These are phyloP conservation scores for Sebastes nivosus DNA, from an alignment of 2,797 vertebrate species.

Conservation along the genomic window DNA sequence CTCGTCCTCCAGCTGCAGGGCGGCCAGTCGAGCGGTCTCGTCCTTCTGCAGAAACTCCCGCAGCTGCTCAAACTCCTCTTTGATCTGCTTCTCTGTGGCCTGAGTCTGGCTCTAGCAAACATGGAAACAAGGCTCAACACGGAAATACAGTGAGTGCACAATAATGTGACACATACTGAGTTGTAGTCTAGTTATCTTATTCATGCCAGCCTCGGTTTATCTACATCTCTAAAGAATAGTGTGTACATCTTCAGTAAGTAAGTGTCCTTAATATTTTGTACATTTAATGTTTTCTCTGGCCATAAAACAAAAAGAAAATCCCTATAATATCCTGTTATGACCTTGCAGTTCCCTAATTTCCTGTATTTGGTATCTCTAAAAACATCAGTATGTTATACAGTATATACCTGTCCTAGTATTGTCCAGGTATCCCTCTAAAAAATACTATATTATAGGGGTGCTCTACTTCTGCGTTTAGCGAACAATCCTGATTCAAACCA, in stretches of 20 bases:
- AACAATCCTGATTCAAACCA: not conserved
- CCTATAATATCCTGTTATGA: not conserved
- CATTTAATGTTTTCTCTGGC: not conserved
- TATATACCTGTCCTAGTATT: not conserved
- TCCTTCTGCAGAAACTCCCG: slow-evolving; percentile 76
- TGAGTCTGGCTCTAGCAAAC: slow-evolving; percentile 76
- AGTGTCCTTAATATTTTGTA: not conserved
- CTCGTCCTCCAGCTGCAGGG: slow-evolving; percentile 76
- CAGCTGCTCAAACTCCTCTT: slow-evolving; percentile 78
- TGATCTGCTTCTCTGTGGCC: slow-evolving; percentile 79
- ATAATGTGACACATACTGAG: not conserved
- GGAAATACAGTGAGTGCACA: not conserved
- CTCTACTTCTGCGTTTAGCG: not conserved
- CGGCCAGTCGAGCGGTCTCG: slow-evolving; percentile 65
- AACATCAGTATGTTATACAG: not conserved
- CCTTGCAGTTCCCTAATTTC: not conserved
- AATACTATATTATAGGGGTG: not conserved
- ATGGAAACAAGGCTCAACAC: not conserved
- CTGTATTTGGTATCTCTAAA: not conserved
- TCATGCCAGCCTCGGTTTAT: not conserved
- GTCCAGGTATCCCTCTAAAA: not conserved
- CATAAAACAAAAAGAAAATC: not conserved
- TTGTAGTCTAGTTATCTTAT: not conserved
- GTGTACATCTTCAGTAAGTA: not conserved
- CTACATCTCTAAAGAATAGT: not conserved